These are phyloP conservation scores for Grantiella picta DNA, from an alignment of 2,113 vertebrate species.

Conservation along the genomic window DNA sequence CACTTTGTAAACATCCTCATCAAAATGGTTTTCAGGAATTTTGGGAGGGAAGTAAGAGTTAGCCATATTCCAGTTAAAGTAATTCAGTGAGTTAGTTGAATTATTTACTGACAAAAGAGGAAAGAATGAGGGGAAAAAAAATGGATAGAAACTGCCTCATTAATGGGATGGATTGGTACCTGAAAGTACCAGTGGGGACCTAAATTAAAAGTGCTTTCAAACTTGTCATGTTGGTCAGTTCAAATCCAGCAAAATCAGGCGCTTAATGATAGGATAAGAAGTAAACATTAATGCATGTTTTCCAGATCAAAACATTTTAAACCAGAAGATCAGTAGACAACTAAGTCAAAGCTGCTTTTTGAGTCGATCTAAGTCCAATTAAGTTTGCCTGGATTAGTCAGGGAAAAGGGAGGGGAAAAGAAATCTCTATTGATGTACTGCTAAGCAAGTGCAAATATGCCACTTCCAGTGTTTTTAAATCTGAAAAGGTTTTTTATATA, in stretches of 20 bases:
- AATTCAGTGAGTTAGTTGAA: neutral
- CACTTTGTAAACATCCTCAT: neutral
- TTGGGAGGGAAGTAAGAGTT: neutral
- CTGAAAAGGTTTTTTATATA: neutral
- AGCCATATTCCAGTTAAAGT: neutral
- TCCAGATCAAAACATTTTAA: neutral
- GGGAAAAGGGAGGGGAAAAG: neutral
- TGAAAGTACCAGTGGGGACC: neutral
- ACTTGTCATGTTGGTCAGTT: neutral
- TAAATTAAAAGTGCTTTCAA: neutral
- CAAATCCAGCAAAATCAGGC: neutral
- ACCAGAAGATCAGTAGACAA: neutral
- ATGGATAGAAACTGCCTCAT: neutral
- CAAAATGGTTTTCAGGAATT: neutral
- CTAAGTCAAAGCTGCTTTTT: neutral
- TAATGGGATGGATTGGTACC: neutral
- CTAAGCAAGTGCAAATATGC: neutral
- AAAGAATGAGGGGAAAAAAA: neutral
- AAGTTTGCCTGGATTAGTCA: neutral
- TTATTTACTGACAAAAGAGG: neutral
- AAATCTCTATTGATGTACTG: neutral
- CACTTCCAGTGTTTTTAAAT: neutral
- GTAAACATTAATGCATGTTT: neutral
- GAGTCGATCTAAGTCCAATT: neutral
- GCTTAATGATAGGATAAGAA: neutral